These are phyloP conservation scores for Mallateleia sp. DNA, from an alignment of 2,888 invertebrate species.

Conservation along the genomic window DNA sequence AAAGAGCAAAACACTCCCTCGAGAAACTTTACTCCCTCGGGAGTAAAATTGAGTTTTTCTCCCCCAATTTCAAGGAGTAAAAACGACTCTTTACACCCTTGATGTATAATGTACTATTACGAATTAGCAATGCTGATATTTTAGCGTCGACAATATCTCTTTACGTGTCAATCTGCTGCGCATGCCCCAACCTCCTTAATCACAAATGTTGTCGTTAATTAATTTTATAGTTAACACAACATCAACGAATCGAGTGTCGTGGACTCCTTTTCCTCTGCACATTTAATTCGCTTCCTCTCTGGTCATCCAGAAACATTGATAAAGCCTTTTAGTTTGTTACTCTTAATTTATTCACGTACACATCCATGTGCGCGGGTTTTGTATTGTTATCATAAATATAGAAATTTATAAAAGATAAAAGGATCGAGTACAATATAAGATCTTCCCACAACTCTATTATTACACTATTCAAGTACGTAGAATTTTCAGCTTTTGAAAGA, in stretches of 20 bases:
- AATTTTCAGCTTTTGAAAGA: conserved; percentile 54
- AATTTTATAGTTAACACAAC: not conserved
- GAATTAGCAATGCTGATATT: too few species aligned
- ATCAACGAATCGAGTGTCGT: not conserved
- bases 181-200: too few species aligned
- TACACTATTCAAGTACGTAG: conserved; percentile 45
- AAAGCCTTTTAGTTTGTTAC: conserved; percentile 38
- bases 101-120: too few species aligned
- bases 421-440: conserved; percentile 59
- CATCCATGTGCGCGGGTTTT: conserved; percentile 9
- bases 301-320: conserved; percentile 44
- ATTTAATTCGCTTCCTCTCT: conserved; percentile 2
- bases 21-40: too few species aligned
- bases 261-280: not conserved
- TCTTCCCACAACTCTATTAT: conserved; percentile 50
- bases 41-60: too few species aligned
- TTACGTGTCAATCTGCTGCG: too few species aligned
- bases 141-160: too few species aligned
- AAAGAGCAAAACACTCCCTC: too few species aligned
- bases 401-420: conserved; percentile 74
- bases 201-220: conserved; percentile 19
- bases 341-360: conserved; percentile 25
- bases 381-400: conserved; percentile 66
- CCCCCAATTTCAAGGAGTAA: too few species aligned
- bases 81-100: too few species aligned